phyloP scores from a whole-genome alignment of 2,113 vertebrate species.

The Pomatostomus ruficeps region DNA sequence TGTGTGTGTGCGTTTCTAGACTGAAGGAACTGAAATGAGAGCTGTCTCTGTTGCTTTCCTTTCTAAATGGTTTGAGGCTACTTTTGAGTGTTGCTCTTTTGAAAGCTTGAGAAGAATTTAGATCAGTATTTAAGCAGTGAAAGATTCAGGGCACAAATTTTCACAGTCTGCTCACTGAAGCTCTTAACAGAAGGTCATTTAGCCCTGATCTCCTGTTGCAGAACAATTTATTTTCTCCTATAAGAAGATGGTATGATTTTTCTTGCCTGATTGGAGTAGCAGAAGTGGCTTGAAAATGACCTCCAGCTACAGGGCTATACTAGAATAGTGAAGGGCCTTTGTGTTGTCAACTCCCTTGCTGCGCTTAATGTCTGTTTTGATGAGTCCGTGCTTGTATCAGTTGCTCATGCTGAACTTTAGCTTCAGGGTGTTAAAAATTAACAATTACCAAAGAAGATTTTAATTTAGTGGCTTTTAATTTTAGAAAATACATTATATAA shows the following conservation, averaged over 20 bases:
- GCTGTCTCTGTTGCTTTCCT: background rate
- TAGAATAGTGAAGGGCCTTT: background rate
- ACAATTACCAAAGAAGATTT: background rate
- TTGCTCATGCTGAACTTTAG: background rate
- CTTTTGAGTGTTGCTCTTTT: background rate
- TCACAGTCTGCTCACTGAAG: background rate
- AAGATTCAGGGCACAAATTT: conserved; percentile 17
- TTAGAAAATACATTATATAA: background rate
- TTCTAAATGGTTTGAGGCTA: background rate
- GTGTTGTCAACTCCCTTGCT: background rate
- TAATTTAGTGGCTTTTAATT: background rate
- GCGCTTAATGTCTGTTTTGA: background rate
- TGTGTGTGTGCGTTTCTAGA: background rate
- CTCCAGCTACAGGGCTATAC: background rate
- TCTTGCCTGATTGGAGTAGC: background rate
- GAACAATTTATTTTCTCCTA: background rate
- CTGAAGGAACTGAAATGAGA: background rate
- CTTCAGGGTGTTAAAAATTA: background rate
- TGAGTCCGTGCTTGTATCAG: background rate
- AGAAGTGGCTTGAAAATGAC: background rate
- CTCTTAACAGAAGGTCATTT: background rate
- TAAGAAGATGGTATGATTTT: background rate
- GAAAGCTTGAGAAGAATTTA: conserved; percentile 20
- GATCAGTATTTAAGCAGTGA: background rate
- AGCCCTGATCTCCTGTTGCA: background rate